These are phyloP conservation scores for Pachypeltis micranthus DNA, from an alignment of 1,140 invertebrate genomes.

Conservation along the genomic window DNA sequence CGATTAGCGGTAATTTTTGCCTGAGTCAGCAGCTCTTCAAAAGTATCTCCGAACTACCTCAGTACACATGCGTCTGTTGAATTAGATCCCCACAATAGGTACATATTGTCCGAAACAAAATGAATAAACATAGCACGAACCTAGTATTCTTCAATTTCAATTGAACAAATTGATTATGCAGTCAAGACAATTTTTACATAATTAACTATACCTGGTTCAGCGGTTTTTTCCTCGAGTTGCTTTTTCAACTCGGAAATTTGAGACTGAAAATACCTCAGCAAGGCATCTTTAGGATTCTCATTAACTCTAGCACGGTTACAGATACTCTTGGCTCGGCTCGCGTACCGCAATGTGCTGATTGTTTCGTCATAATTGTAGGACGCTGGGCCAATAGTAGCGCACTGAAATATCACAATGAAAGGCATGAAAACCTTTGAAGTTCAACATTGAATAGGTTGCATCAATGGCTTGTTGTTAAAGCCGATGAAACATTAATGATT, in stretches of 20 bases:
- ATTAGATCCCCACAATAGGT: too few relatives aligned
- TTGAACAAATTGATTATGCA: too few relatives aligned
- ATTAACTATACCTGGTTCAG: neutral
- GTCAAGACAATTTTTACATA: too few relatives aligned
- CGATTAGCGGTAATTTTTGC: too few relatives aligned
- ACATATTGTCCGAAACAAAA: too few relatives aligned
- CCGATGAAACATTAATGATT: neutral
- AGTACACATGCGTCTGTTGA: neutral
- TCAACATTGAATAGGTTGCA: conserved; percentile 6
- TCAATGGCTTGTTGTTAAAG: neutral
- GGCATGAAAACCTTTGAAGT: conserved; percentile 5
- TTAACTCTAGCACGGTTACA: conserved; percentile 93
- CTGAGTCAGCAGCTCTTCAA: neutral
- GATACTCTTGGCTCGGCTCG: conserved; percentile 94
- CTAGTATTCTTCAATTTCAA: too few relatives aligned
- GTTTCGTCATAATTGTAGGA: conserved; percentile 96
- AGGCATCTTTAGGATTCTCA: conserved; percentile 94
- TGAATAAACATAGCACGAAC: too few relatives aligned
- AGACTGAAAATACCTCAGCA: conserved; percentile 88
- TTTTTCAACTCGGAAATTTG: conserved; percentile 87
- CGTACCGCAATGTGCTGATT: conserved; percentile 91
- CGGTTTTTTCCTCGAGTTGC: conserved; percentile 47
- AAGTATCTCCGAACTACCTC: neutral
- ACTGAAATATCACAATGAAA: conserved; percentile 45
- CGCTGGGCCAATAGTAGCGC: conserved; percentile 90